phyloP scores from a whole-genome alignment of 2,113 vertebrate genomes.

The Oncorhynchus kisutch region DNA sequence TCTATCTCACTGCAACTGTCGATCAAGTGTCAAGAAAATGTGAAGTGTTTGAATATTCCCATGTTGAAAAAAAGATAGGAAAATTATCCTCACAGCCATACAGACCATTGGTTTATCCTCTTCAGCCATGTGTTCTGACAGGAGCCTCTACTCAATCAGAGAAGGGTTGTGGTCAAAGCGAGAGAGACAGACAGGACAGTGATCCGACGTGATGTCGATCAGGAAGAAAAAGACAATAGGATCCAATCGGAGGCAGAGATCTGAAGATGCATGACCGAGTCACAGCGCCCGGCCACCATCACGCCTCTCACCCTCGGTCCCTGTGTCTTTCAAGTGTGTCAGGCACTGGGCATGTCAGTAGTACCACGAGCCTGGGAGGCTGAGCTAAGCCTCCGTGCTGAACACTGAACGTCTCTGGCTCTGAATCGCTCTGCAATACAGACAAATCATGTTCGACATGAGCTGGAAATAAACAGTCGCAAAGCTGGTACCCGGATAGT shows the following conservation, averaged over 20 bases:
- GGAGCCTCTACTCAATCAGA: conserved; percentile 46
- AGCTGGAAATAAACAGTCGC: conserved; percentile 30
- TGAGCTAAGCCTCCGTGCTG: conserved; percentile 38
- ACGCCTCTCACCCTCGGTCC: conserved; percentile 43
- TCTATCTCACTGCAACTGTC: conserved; percentile 24
- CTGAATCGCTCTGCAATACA: conserved; percentile 9
- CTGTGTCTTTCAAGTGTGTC: conserved; percentile 52
- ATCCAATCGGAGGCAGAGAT: conserved; percentile 33
- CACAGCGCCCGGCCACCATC: conserved; percentile 63
- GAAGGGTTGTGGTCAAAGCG: conserved; percentile 18
- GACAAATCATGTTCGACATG: conserved; percentile 41
- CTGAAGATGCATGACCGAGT: conserved; percentile 43
- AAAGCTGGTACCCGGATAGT: conserved; percentile 7
- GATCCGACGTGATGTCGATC: conserved; percentile 39
- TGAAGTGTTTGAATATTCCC: neutral
- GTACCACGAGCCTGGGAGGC: conserved; percentile 12
- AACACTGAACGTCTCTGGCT: conserved; percentile 8
- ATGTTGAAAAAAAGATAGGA: neutral
- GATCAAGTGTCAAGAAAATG: conserved; percentile 5
- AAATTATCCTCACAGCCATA: neutral
- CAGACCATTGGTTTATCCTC: conserved; percentile 35
- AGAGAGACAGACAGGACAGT: conserved; percentile 35
- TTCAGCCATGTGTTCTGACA: conserved; percentile 43
- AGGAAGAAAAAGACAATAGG: conserved; percentile 41
- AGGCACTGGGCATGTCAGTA: conserved; percentile 39